Evolutionary conservation across 2,113 vertebrate genomes (phyloP).

Genomic region (Lynx canadensis): DNA sequence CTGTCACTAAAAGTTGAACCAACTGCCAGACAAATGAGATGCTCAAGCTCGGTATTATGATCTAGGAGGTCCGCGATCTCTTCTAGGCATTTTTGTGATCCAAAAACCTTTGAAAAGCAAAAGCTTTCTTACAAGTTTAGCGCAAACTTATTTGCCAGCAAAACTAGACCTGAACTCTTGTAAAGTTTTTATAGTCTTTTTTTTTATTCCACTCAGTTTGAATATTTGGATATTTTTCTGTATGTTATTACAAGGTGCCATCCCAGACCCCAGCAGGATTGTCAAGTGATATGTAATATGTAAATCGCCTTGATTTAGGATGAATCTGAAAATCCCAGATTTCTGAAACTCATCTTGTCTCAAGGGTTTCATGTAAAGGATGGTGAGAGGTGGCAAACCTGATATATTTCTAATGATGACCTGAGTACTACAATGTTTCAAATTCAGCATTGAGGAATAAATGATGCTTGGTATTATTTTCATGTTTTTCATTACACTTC

Average conservation of each 20-base stretch:
- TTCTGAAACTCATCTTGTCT: background rate
- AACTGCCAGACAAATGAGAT: background rate
- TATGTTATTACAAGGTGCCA: background rate
- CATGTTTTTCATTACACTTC: background rate
- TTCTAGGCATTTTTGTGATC: background rate
- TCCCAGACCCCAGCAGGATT: background rate
- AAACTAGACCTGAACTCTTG: background rate
- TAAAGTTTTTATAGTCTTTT: constrained; percentile 8
- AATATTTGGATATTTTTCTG: background rate
- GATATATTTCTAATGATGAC: background rate
- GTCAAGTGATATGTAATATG: background rate
- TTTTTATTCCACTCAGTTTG: background rate
- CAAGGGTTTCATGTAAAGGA: background rate
- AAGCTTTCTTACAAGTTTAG: background rate
- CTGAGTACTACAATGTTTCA: background rate
- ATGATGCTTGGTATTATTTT: background rate
- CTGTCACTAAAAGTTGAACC: background rate
- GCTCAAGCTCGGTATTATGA: background rate
- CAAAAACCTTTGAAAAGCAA: background rate
- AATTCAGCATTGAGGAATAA: background rate
- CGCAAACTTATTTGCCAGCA: background rate
- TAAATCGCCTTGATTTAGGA: background rate
- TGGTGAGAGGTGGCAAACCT: background rate
- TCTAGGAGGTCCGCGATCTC: background rate
- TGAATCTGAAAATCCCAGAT: background rate